Base-by-base conservation (phyloP, 2,113 vertebrate genomes). In the Oophaga pumilio region DNA sequence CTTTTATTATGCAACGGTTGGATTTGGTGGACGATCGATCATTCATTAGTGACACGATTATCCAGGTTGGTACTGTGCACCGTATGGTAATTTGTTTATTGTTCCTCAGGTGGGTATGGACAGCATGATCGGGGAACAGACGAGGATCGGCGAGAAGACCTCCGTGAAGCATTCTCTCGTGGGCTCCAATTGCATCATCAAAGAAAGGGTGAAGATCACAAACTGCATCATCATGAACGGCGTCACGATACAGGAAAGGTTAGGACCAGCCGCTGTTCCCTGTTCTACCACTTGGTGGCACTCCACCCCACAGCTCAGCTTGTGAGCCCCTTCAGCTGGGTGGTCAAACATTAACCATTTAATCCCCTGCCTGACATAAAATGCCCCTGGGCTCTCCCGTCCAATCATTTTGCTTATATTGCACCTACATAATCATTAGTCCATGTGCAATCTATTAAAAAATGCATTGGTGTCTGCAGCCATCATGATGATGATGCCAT, bases 171-270 rank as follows among this genome's bases (percentile, higher is more conserved):
- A 92, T 86, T 98, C 97, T 11, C 94, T 97, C 59, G 93, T 99
- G 0, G 98, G 98, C 66, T 94, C 93, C 90, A 94, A 92, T 82
- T 96, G 97, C 88, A 90, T 85, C 3, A 93, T 99, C 85, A 96
- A 93, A 92, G 97, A 98, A 83, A 97, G 95, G 94, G 97, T 97
- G 89, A 97, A 97, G 93, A 93, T 99, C 90, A 95, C 94, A 88
- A 98, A 95, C 92, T 99, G 97, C 85, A 96, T 99, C 93, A 95
- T 99, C 91, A 99, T 99, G 98, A 97, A 97, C 79, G 96, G 95
- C 22, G 97, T 99, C 90, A 98, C 95, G 20, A 94, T 99, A 79
- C 96, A 99, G 85, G 98, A 99, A 91, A 97, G 97, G 98, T 99
- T 43, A 94, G 89, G 97, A 53, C 0, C 15, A 10, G 18, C 76